phyloP scores from a whole-genome alignment of 2,888 invertebrate genomes.

The Pseudococcus longispinus region DNA sequence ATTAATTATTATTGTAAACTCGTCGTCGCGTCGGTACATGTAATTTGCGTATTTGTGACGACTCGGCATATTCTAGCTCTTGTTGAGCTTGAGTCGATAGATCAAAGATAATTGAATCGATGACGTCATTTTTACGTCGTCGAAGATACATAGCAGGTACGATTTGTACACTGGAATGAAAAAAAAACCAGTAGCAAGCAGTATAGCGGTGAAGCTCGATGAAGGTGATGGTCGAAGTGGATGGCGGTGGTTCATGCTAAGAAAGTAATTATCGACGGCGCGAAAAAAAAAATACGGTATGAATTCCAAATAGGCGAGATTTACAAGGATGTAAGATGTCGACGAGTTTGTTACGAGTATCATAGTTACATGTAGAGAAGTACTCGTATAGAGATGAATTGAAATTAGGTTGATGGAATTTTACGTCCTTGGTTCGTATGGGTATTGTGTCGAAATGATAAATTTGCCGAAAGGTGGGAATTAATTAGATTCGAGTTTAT shows the following conservation, averaged over 20 bases:
- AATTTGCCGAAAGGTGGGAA: not conserved
- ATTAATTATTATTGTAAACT: slow-evolving; percentile 20
- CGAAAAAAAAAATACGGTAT: not conserved
- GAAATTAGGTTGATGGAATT: not conserved
- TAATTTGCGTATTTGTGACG: slow-evolving; percentile 41
- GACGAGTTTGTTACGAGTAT: not conserved
- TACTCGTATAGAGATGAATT: too few relatives aligned
- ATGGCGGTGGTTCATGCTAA: slow-evolving; percentile 19
- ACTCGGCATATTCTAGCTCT: not conserved
- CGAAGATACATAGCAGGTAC: not conserved
- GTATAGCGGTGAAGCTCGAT: slow-evolving; percentile 1
- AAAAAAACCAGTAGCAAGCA: slow-evolving; percentile 30
- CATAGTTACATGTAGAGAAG: too few relatives aligned
- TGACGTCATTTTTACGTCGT: slow-evolving; percentile 22
- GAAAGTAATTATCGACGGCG: slow-evolving; percentile 38
- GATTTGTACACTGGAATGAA: not conserved
- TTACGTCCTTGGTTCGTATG: not conserved
- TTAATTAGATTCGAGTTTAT: not conserved
- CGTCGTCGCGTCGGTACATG: not conserved
- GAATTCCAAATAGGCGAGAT: not conserved
- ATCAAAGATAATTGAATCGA: slow-evolving; percentile 23
- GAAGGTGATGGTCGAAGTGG: not conserved
- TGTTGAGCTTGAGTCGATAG: not conserved
- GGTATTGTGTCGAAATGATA: not conserved
- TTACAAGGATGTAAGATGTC: slow-evolving; percentile 1